Base-by-base conservation (phyloP, 2,888 invertebrate genomes). In the Ptilodon capucinus region DNA sequence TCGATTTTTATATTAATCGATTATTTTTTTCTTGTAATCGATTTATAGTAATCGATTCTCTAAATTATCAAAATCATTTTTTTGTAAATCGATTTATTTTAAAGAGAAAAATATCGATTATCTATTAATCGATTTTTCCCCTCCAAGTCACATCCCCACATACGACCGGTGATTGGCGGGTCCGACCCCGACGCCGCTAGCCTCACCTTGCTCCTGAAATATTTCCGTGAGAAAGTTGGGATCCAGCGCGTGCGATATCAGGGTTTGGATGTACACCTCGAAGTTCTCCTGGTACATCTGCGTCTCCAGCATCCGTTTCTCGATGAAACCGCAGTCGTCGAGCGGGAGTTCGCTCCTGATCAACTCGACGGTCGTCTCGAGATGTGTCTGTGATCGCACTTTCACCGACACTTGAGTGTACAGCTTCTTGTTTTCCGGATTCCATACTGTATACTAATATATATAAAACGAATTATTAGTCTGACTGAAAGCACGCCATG, bases 211-310 rank as follows among this genome's bases (percentile, higher is more conserved):
- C 75, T 97, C 97, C 76, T 96, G 95, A 68, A 96, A 96, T 75
- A 97, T 97, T 92, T 97, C 97, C 42, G 94, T 95, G 14, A 97
- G 92, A 76, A 97, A 97, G 86, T 96, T 97, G 4, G 96, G 95
- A 84, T 97, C 97, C 57, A 97, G 86, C 5, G 97, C 96, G 80
- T 97, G 97, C 2, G 97, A 97, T 73, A 97, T 96, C 71, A 97
- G 92, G 2, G 97, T 97, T 81, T 97, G 97, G 78, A 97, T 95
- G 73, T 97, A 97, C 35, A 97, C 97, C 91, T 97, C 97, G 78
- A 97, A 97, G 78, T 96, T 95, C 73, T 97, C 97, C 72, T 96
- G 95, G 84, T 95, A 96, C 68, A 93, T 93, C 65, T 95, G 93
- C 45, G 94, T 94, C 58, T 95, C 95, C 66, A 95, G 92, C 94